phyloP scores from a whole-genome alignment of 2,888 invertebrate species.

The Alcis repandata region DNA sequence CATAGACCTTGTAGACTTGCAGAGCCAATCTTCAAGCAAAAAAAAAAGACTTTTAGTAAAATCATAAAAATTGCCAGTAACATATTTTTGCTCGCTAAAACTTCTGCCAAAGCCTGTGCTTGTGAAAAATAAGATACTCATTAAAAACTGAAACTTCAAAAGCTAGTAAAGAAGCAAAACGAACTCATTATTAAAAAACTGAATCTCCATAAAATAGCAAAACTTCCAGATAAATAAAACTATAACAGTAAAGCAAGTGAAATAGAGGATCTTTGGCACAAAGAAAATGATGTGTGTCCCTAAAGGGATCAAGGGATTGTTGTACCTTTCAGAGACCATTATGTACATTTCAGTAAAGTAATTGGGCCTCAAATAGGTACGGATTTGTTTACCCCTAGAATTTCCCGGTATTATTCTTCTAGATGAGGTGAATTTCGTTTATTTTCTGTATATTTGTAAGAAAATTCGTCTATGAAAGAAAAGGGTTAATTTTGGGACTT shows the following conservation, averaged over 20 bases:
- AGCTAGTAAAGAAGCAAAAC: neutral
- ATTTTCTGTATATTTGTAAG: slow-evolving; percentile 17
- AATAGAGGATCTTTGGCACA: slow-evolving; percentile 60
- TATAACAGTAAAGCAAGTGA: slow-evolving; percentile 50
- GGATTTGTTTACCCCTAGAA: slow-evolving; percentile 50
- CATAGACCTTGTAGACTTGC: no score
- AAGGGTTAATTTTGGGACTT: slow-evolving; percentile 7
- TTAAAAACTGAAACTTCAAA: neutral
- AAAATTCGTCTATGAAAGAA: slow-evolving; percentile 7
- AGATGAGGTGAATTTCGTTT: slow-evolving; percentile 14
- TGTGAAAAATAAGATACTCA: no score
- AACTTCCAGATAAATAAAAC: slow-evolving; percentile 32
- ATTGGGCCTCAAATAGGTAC: slow-evolving; percentile 58
- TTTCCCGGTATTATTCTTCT: slow-evolving; percentile 44
- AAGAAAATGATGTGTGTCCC: slow-evolving; percentile 61
- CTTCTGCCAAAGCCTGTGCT: neutral
- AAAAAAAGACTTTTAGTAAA: no score
- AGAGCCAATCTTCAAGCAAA: no score
- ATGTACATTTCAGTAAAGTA: slow-evolving; percentile 59
- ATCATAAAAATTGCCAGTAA: no score
- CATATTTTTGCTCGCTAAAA: no score
- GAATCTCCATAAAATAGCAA: slow-evolving; percentile 12
- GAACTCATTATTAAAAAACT: neutral
- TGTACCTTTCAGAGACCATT: slow-evolving; percentile 54
- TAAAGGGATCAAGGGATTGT: slow-evolving; percentile 61